phyloP scores from a whole-genome alignment of 2,888 invertebrate species.

The Mongoloraphidia duomilia region DNA sequence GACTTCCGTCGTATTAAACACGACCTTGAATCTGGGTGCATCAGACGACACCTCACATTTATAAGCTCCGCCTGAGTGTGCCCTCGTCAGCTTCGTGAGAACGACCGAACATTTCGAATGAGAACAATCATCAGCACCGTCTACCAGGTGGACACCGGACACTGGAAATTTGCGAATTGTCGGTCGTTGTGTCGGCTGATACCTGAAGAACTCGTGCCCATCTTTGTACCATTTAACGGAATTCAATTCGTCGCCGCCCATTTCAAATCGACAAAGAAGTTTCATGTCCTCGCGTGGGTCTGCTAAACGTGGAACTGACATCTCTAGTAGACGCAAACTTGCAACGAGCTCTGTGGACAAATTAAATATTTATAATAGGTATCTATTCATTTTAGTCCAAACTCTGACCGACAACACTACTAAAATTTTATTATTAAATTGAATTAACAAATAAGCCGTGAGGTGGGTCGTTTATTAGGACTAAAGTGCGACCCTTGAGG shows the following conservation, averaged over 20 bases:
- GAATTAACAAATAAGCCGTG: no score
- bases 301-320: constrained; percentile 32
- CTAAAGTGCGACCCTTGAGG: no score
- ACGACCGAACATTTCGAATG: constrained; percentile 25
- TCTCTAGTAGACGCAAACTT: constrained; percentile 26
- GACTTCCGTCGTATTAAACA: constrained; percentile 40
- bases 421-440: no score
- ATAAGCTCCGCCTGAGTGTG: constrained; percentile 37
- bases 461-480: no score
- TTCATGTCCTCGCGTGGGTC: constrained; percentile 33
- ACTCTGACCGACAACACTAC: no score
- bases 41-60: constrained; percentile 48
- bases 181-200: constrained; percentile 23
- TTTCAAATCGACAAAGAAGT: constrained; percentile 33
- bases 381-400: no score
- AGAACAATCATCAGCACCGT: no score
- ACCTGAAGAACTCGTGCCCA: constrained; percentile 34
- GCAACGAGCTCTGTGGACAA: no score
- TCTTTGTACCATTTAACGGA: constrained; percentile 38
- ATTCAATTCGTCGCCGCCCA: constrained; percentile 33
- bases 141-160: constrained; percentile 26
- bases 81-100: constrained; percentile 25
- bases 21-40: constrained; percentile 41
- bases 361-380: no score
- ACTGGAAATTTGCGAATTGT: constrained; percentile 26